phyloP scores from a whole-genome alignment of 2,113 vertebrate genomes.

The Anseranas semipalmata region DNA sequence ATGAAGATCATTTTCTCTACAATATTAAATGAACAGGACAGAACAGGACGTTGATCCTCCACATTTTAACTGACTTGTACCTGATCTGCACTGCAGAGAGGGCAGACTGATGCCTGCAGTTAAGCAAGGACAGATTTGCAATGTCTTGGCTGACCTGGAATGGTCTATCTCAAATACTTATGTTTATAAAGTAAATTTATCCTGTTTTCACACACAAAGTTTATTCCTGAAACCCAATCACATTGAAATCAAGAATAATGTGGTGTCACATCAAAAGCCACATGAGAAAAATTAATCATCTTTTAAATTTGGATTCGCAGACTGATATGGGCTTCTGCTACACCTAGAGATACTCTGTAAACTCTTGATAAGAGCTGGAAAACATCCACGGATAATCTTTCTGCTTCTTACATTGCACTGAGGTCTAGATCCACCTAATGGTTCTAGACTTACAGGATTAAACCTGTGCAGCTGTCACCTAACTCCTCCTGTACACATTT shows the following conservation, averaged over 20 bases:
- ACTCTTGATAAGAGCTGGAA: not conserved
- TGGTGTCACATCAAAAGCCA: not conserved
- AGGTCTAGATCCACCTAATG: not conserved
- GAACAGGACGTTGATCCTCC: not conserved
- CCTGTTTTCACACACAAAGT: not conserved
- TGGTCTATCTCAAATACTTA: not conserved
- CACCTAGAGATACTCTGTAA: not conserved
- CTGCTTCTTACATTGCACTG: not conserved
- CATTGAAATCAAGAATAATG: not conserved
- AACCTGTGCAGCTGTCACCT: not conserved
- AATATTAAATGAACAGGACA: not conserved
- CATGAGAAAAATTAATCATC: not conserved
- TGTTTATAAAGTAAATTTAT: not conserved
- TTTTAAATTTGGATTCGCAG: not conserved
- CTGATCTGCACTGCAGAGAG: not conserved
- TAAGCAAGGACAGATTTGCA: not conserved
- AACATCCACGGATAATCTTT: not conserved
- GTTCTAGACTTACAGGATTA: not conserved
- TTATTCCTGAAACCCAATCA: not conserved
- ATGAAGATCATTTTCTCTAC: not conserved
- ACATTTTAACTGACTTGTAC: not conserved
- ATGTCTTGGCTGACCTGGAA: not conserved
- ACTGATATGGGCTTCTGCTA: not conserved
- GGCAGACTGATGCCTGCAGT: not conserved
- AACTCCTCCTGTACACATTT: not conserved